Evolutionary conservation across 2,797 vertebrate species (phyloP), one percentile per base, ranked within the genome.

Genomic region (Eupleurogrammus muticus): DNA sequence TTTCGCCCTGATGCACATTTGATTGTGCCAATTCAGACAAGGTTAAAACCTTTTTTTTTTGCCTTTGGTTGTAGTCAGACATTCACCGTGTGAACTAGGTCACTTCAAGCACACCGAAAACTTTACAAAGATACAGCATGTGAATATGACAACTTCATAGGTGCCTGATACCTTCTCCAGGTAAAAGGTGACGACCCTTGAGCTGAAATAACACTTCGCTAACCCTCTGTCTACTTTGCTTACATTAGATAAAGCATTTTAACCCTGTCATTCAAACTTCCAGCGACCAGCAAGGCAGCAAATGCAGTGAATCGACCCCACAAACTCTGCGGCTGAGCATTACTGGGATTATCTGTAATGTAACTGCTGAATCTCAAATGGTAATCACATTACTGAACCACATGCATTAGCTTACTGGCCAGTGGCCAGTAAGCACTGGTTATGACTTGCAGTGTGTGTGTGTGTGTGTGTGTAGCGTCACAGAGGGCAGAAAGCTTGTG

Each of bases 1-100:
- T 91, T 89, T 24, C 1, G n/a, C 16, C 21, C 23, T 6, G 28
- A 28, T 28, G 28, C n/a, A 35, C 46, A n/a, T 60, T 36, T 1
- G 21, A 21, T 19, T 49, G 19, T 23, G 14, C 38, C 38, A 5
- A 5, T 42, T 42, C 38, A 42, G 38, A 42, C 5, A 14, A 42
- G 38, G 12, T 40, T 40, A 14, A 40, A 40, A 16, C 38, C 14
- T 42, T 16, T 42, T 14, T 38, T n/a, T 28, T 28, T 28, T 3
- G 28, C 20, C 10, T 34, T 38, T 36, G 5, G 5, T 14, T 42
- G 38, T 42, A 16, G 13, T 42, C 14, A 6, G 38, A 42, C 38
- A 16, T 14, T 17, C 38, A 14, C 13, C 14, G 13, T 17, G 38
- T 17, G 14, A 42, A 6, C 38, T 16, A 16, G 38, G 14, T 42